Evolutionary conservation across 2,888 invertebrate species (phyloP), one percentile per base, ranked within the genome.

Genomic region (Melolontha melolontha): DNA sequence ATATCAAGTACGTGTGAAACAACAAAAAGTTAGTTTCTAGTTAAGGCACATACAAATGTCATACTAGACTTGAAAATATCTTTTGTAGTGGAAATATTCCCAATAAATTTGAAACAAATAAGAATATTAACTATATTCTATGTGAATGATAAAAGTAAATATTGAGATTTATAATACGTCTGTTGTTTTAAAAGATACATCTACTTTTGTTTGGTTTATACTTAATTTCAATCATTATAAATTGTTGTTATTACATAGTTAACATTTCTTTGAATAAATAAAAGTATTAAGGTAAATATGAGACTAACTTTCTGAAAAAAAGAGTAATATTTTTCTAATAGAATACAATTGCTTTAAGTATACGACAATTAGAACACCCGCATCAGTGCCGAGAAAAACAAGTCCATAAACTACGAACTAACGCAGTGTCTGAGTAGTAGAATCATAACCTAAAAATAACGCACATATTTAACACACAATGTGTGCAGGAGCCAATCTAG

Each of bases 371-470:
- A 59, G 57, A 57, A 57, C 50, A 51, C 66, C 66, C 66, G 66
- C 66, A 66, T 66, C 49, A 57, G 52, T 52, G 64, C 41, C 51
- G 51, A 66, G 59, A 55, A 66, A 66, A 66, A 66, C 55, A 66
- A 66, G 59, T 50, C 59, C 50, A 59, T 66, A 57, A 66, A 59
- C 51, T 50, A 57, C 66, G 50, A 57, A 64, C 64, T 64, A 64
- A 64, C 51, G 44, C 51, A 64, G 64, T 42, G 64, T 54, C 52
- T 64, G 54, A 64, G 64, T 54, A 42, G 51, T 54, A 49, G 64
- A 66, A 55, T 68, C 68, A 68, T 65, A 68, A 68, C 65, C 65
- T 65, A 65, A 68, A 68, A 68, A 65, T 68, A 64, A 65, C 65
- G 57, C 59, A 54, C 62, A 42, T 51, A 40, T 51, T 51, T 52